Percentiles rank a stretch among this genome's conserved stretches.
phyloP scores from a whole-genome alignment of 1,140 invertebrate genomes.

The Drosophila nannoptera region DNA sequence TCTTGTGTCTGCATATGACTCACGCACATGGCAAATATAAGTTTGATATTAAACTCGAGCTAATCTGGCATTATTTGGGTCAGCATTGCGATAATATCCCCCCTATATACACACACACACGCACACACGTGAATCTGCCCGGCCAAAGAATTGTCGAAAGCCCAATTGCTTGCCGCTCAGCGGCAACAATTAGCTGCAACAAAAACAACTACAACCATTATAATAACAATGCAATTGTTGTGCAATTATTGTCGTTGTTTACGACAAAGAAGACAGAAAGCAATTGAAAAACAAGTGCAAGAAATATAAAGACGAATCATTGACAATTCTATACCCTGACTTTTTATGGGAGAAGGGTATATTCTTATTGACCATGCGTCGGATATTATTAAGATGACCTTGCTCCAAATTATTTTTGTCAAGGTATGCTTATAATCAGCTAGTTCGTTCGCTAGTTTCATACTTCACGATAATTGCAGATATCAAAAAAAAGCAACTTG shows the following conservation, averaged over 20 bases:
- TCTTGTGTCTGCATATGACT: constrained; percentile 20
- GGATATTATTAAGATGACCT: too few relatives aligned
- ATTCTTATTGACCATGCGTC: too few relatives aligned
- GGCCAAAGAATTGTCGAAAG: constrained; percentile 32
- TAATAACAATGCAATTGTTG: constrained; percentile 29
- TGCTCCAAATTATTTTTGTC: too few relatives aligned
- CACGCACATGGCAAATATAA: constrained; percentile 4
- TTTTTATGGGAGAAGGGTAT: too few relatives aligned
- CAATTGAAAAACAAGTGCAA: constrained; percentile 27
- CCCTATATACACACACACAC: not conserved
- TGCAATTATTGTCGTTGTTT: constrained; percentile 34
- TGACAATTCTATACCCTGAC: not conserved
- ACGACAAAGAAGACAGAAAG: constrained; percentile 42
- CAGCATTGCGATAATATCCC: constrained; percentile 11
- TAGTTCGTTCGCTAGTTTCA: too few relatives aligned
- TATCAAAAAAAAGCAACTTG: too few relatives aligned
- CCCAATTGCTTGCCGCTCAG: not conserved
- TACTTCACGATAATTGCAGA: too few relatives aligned
- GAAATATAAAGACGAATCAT: not conserved
- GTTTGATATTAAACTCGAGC: constrained; percentile 14
- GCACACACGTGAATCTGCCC: too few relatives aligned
- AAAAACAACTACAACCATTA: constrained; percentile 9
- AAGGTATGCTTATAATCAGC: too few relatives aligned
- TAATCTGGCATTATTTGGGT: constrained; percentile 13
- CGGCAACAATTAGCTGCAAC: not conserved